phyloP scores from a whole-genome alignment of 2,113 vertebrate species.

The Scartelaos histophorus region DNA sequence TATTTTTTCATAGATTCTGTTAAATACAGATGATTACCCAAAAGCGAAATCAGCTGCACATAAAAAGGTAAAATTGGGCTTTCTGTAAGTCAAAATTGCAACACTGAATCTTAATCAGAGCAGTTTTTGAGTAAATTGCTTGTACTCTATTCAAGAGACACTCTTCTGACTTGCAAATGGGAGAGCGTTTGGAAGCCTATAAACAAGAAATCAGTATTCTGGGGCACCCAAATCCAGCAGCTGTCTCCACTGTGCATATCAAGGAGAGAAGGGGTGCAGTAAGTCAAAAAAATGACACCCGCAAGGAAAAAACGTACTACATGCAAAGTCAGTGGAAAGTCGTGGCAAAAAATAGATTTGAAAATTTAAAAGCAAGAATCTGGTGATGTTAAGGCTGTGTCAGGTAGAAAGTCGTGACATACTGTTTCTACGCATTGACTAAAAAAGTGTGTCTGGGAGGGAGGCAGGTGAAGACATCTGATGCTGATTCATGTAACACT shows the following conservation, averaged over 20 bases:
- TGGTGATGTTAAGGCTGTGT: constrained; percentile 26
- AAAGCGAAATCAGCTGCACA: neutral
- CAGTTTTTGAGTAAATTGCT: constrained; percentile 8
- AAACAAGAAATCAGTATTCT: constrained; percentile 68
- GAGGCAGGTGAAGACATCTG: constrained; percentile 19
- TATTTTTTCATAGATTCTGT: neutral
- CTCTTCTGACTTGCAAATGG: constrained; percentile 42
- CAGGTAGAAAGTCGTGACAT: constrained; percentile 12
- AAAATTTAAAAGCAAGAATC: constrained; percentile 21
- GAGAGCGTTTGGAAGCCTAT: constrained; percentile 29
- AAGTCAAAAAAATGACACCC: constrained; percentile 49
- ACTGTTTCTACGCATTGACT: constrained; percentile 8
- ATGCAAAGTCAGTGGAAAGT: constrained; percentile 24
- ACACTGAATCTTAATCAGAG: constrained; percentile 1
- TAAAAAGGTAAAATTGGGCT: neutral
- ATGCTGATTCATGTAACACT: constrained; percentile 31
- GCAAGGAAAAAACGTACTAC: constrained; percentile 19
- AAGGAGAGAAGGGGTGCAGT: constrained; percentile 31
- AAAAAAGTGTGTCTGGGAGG: neutral
- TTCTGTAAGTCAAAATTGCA: neutral
- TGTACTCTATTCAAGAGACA: constrained; percentile 52
- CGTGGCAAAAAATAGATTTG: constrained; percentile 11
- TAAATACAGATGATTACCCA: neutral
- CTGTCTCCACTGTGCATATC: constrained; percentile 41
- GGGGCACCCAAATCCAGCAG: constrained; percentile 26